Base-by-base conservation (phyloP, 2,113 vertebrate genomes). In the Porphyrio hochstetteri region DNA sequence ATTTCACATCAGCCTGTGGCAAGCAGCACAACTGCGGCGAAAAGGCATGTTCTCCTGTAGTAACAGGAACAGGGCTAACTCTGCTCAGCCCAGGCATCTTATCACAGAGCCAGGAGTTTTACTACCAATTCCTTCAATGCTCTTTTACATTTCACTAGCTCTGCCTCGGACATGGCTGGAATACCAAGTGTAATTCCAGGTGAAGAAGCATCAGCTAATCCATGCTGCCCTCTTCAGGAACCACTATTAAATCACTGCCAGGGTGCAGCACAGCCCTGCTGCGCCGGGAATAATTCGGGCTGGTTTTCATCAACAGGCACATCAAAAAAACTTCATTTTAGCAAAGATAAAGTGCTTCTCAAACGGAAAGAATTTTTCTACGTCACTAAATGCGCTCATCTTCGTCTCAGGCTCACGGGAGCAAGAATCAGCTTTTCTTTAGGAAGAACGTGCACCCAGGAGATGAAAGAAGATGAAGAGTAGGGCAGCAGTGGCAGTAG, bases 141-240 rank as follows among this genome's bases (percentile, higher is more conserved):
- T 82, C 69, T 82, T 91, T 82, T 64, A 79, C 72, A 38, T 95
- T 84, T 68, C 95, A 50, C 60, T 57, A 38, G 82, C 70, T 93
- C 79, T 93, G 95, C 84, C 71, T 80, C 8, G 42, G 68, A 74
- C 89, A 35, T 4, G 92, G 70, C 56, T 75, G 52, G 96, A 95
- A 96, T 95, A 79, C 7, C 40, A 96, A 96, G 81, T 16, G 6
- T 4, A n/a, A n/a, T 3, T 7, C 8, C 20, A 13, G 12, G 24
- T 5, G 20, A 50, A 60, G 48, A 16, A 74, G 35, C 88, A 97
- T 94, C 74, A 35, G 89, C 86, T 67, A 52, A 81, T 5, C 67
- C 65, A 95, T 81, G 86, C 93, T 97, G 97, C 96, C 97, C 96
- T 93, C 97, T 69, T 82, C 94, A 95, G 95, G 88, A 77, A 64